Evolutionary conservation across 2,797 vertebrate genomes (phyloP), one percentile per base, ranked within the genome.

Genomic region (Esox masquinongy): DNA sequence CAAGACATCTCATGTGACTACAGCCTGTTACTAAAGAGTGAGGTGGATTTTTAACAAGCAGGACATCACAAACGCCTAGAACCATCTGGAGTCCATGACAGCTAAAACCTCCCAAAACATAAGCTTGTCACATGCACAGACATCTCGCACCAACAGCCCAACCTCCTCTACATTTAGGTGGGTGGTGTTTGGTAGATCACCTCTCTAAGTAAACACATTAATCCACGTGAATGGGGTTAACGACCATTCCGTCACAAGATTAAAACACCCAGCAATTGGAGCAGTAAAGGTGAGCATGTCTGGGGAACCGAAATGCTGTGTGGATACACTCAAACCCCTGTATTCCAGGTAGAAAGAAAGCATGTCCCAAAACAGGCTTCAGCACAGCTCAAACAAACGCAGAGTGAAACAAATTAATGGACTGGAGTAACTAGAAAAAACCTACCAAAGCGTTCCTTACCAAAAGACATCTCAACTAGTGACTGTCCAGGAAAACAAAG

Each of bases 151-250:
- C 53, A 68, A 71, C 56, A 67, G 74, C 59, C 79, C 56, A 72
- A 80, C 74, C 81, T 74, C 39, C 74, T 77, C 76, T 71, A 63
- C 77, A 66, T 70, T 49, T 68, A 66, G 71, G 79, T 72, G 77
- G 56, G 70, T 31, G 50, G 17, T 68, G 16, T 63, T 36, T 69
- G 34, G 51, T 15, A 31, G 34, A 47, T 68, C 72, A 75, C 47
- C 75, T 56, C 70, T 72, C 14, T 15, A 39, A 36, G 29, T 26
- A 29, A 14, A 74, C 19, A 29, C 39, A 53, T 43, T 6, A 0
- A 22, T 56, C 68, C 59, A 39, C 3, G 50, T 17, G 68, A 43
- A 29, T 31, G 31, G 36, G 39, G 6, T 49, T 50, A 47, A 43
- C 29, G 39, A 49, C 39, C 72, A 47, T 19, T 31, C 22, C 14